Percentiles rank a stretch among this genome's conserved stretches.
Conservation (phyloP, 2,113 vertebrate genomes). For the Leptosomus discolor region DNA sequence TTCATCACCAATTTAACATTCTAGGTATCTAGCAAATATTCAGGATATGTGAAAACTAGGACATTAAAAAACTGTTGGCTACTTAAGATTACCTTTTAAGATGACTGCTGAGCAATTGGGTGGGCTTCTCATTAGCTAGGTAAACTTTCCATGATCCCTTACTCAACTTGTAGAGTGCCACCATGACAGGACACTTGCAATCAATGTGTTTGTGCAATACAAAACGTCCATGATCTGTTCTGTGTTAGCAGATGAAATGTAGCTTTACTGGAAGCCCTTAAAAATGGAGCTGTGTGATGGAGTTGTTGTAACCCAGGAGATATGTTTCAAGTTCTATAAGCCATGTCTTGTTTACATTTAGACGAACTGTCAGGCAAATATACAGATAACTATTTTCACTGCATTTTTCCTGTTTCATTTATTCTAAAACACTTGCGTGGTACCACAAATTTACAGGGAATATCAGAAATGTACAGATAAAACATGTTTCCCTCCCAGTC, state of each 20-base stretch:
- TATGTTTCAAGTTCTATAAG: not conserved
- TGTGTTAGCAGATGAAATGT: not conserved
- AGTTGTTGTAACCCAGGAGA: not conserved
- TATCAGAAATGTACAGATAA: not conserved
- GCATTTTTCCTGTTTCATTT: not conserved
- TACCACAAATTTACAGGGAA: not conserved
- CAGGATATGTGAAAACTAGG: not conserved
- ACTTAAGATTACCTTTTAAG: not conserved
- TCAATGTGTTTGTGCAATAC: not conserved
- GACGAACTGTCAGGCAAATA: not conserved
- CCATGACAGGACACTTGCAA: not conserved
- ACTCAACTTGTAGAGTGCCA: not conserved
- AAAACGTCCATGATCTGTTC: not conserved
- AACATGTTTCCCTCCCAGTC: not conserved
- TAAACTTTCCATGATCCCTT: not conserved
- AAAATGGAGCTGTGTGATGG: not conserved
- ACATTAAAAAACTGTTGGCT: not conserved
- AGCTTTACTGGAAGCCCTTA: not conserved
- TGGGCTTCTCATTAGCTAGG: not conserved
- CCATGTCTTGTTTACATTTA: not conserved
- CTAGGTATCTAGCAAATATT: not conserved
- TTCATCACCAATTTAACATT: not conserved
- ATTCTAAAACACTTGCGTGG: not conserved
- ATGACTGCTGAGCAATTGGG: not conserved
- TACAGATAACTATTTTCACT: not conserved